Evolutionary conservation across 2,888 invertebrate genomes (phyloP).

Genomic region (Yponomeuta cagnagella): DNA sequence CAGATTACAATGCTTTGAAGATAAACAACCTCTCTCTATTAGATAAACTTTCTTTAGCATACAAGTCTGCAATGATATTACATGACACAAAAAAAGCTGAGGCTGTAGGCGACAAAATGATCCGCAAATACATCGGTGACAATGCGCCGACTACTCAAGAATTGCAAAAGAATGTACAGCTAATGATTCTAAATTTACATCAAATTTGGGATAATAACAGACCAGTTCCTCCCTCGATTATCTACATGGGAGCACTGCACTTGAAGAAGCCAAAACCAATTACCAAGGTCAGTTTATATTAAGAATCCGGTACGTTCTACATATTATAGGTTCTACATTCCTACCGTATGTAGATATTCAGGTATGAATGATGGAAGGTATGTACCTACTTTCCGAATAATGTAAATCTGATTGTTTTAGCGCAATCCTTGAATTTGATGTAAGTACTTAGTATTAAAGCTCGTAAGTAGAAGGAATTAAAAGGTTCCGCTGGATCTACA

Average conservation of each 20-base stretch:
- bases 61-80: neutral
- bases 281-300: slow-evolving; percentile 1
- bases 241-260: slow-evolving; percentile 16
- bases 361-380: too few species aligned
- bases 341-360: too few species aligned
- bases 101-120: neutral
- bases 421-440: too few species aligned
- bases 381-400: too few species aligned
- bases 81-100: neutral
- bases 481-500: too few species aligned
- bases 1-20: slow-evolving; percentile 1
- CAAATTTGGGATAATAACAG: slow-evolving; percentile 17
- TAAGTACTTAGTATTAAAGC: too few species aligned
- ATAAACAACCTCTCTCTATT: neutral
- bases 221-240: slow-evolving; percentile 12
- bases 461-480: too few species aligned
- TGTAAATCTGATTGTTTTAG: too few species aligned
- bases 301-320: too few species aligned
- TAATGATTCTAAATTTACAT: slow-evolving; percentile 17
- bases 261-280: slow-evolving; percentile 12
- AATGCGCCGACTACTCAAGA: neutral
- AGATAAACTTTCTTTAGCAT: neutral
- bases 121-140: slow-evolving; percentile 5
- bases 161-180: slow-evolving; percentile 7
- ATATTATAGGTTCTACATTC: too few species aligned